Conservation (phyloP, 2,797 vertebrate genomes). For the Pangasius krempfi region DNA sequence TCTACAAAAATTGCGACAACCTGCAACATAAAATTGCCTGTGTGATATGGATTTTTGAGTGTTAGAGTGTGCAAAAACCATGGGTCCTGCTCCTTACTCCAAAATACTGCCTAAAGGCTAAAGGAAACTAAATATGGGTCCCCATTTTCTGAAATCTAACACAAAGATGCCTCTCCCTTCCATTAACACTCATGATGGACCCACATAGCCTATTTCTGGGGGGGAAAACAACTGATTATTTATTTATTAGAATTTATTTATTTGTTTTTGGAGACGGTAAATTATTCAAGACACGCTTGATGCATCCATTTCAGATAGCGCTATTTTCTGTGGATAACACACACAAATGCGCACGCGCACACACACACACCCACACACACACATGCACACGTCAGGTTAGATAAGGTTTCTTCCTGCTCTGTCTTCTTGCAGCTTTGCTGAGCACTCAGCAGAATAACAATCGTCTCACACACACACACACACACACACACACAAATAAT, state of each 20-base stretch:
- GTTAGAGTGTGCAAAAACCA: not conserved
- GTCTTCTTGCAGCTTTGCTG: slow-evolving; percentile 66
- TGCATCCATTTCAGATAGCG: slow-evolving; percentile 28
- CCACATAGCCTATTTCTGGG: not conserved
- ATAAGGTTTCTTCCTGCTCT: slow-evolving; percentile 72
- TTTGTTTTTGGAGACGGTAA: slow-evolving; percentile 30
- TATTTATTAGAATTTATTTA: slow-evolving; percentile 38
- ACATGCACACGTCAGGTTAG: slow-evolving; percentile 44
- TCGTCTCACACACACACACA: slow-evolving; percentile 56
- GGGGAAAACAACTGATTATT: slow-evolving; percentile 22
- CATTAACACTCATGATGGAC: slow-evolving; percentile 14
- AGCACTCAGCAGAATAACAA: slow-evolving; percentile 72
- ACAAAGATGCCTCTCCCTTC: not conserved
- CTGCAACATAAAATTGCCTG: no score
- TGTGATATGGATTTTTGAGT: not conserved
- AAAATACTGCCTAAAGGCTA: not conserved
- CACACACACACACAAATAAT: not conserved
- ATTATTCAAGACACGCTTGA: slow-evolving; percentile 33
- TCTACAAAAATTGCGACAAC: no score
- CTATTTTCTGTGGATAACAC: slow-evolving; percentile 16
- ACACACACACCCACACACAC: not conserved
- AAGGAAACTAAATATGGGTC: not conserved
- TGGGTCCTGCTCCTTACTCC: not conserved
- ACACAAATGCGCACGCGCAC: not conserved
- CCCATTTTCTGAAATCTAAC: slow-evolving; percentile 6